These are phyloP conservation scores for Stenopsyche tienmushanensis DNA, from an alignment of 1,140 invertebrate genomes.

Conservation along the genomic window DNA sequence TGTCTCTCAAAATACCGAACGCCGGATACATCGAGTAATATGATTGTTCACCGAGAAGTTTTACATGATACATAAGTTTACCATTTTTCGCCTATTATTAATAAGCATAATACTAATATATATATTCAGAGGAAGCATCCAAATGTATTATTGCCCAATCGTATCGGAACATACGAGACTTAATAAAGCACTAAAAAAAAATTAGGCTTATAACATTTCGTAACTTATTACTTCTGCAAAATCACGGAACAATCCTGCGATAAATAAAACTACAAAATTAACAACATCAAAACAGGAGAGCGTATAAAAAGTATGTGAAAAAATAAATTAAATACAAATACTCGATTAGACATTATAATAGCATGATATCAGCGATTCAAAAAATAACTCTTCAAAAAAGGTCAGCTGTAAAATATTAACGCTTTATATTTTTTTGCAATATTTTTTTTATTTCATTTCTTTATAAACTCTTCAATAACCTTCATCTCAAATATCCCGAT, in stretches of 20 bases:
- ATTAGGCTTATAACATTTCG: conserved; percentile 23
- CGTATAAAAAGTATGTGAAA: not conserved
- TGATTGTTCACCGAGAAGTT: conserved; percentile 19
- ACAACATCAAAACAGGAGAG: conserved; percentile 7
- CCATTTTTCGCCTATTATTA: conserved; percentile 17
- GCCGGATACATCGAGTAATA: conserved; percentile 18
- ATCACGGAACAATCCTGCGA: not conserved
- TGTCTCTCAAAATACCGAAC: conserved; percentile 21
- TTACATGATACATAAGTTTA: conserved; percentile 14
- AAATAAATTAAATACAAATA: conserved; percentile 19
- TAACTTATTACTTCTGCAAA: not conserved
- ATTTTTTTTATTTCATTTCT: conserved; percentile 31
- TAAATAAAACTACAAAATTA: conserved; percentile 22
- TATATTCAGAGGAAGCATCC: conserved; percentile 23
- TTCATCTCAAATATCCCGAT: conserved; percentile 38
- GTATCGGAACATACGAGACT: conserved; percentile 22
- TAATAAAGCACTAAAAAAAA: conserved; percentile 17
- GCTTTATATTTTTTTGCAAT: conserved; percentile 36
- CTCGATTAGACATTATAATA: not conserved
- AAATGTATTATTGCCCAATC: conserved; percentile 23
- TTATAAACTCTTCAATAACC: conserved; percentile 41
- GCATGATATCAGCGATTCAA: conserved; percentile 30
- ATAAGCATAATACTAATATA: conserved; percentile 31
- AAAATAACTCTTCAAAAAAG: conserved; percentile 28
- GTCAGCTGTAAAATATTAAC: conserved; percentile 38